A percentile compares a stretch with the other conserved stretches of the same genome.
Evolutionary conservation across 2,797 vertebrate species (phyloP).

Genomic region (Delichon dasypus): DNA sequence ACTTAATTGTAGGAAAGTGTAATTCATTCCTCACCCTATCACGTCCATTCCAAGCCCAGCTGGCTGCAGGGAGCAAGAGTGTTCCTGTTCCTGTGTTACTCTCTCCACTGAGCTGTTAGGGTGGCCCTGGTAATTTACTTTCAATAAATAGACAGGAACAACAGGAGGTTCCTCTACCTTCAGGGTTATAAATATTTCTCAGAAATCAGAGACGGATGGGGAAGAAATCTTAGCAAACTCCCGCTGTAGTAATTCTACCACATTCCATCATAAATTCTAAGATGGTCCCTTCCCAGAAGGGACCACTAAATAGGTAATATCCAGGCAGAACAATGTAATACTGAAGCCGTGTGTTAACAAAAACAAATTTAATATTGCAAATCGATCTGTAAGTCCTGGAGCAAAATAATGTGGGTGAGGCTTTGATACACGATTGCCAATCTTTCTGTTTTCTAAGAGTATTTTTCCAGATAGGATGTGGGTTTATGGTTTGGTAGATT

Average conservation of each 20-base stretch:
- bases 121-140: conserved; percentile 38
- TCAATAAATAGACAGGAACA: conserved; percentile 17
- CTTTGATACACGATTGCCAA: background rate
- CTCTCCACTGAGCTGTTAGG: conserved; percentile 15
- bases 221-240: conserved; percentile 21
- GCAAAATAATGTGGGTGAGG: conserved; percentile 28
- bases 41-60: background rate
- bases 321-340: background rate
- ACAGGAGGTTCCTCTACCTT: conserved; percentile 47
- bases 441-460: conserved; percentile 25
- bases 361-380: conserved; percentile 32
- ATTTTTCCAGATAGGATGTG: conserved; percentile 37
- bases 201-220: background rate
- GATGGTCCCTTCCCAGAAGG: background rate
- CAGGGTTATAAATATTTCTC: conserved; percentile 20
- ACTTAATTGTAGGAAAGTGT: background rate
- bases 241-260: conserved; percentile 8
- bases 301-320: conserved; percentile 1
- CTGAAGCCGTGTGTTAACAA: background rate
- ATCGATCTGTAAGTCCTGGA: background rate
- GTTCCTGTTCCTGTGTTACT: conserved; percentile 19
- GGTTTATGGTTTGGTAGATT: conserved; percentile 13
- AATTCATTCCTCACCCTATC: conserved; percentile 22
- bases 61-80: background rate
- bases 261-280: background rate